Base-by-base conservation (phyloP, 2,888 invertebrate species). In the Cephus pygmeus region DNA sequence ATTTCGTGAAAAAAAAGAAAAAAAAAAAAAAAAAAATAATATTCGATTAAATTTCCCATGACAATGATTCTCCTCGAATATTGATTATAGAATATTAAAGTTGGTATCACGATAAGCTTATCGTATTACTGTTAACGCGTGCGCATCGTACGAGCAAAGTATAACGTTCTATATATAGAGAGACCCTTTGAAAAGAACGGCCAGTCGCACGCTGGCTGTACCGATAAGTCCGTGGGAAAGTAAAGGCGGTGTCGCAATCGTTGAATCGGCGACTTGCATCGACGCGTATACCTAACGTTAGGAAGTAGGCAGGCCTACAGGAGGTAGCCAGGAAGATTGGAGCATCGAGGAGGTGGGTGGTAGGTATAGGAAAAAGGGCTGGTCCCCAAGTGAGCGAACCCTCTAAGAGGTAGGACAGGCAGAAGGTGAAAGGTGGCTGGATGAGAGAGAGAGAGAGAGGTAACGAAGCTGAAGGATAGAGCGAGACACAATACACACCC, bases 371-470 rank as follows among this genome's bases (percentile, higher is more conserved):
- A 0, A 56, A 56, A 56, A 23, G 56, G 56, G 56, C 56, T 56
- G 56, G 56, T 56, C 6, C 56, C 23, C 56, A 23, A 56, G 23
- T 9, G 56, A 56, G 23, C 56, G 56, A 56, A 31, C 31, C 31
- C 31, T 31, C 31, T 23, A 56, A 56, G 23, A 56, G 56, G 56
- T 56, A 56, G 56, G 56, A 56, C 56, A 56, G 1, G 0, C 56
- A 1, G 2, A 23, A 56, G 56, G 75, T 83, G 76, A 79, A 81
- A 79, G 73, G 81, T 77, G 77, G 76, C 76, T 81, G 80, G 69
- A 75, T 76, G 73, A 76, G 77, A 35, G 81, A 77, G 81, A 77
- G 71, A 71, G 75, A 78, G 40, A 79, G 77, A 74, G 76, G 69
- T 69, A 69, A 69, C 56, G 31, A 73, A 69, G 69, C 75, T 35